Evolutionary conservation across 2,113 vertebrate genomes (phyloP).

Genomic region (Petaurus breviceps): DNA sequence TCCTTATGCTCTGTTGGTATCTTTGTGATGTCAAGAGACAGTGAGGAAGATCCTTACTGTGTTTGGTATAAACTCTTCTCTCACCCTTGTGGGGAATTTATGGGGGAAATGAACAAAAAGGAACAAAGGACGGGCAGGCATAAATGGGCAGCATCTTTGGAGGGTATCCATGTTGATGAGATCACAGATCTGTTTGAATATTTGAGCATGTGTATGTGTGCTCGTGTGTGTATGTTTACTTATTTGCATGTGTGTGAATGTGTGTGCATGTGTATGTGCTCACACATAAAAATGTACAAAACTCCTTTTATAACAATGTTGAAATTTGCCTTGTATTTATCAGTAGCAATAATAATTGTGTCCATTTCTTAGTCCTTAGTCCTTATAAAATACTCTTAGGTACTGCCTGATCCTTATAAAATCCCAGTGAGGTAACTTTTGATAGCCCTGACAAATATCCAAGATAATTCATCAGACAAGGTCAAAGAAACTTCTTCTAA

Average conservation of each 20-base stretch:
- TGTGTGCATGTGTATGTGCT: neutral
- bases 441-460: slow-evolving; percentile 21
- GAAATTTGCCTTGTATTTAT: slow-evolving; percentile 10
- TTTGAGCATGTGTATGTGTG: too few species aligned
- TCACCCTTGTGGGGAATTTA: neutral
- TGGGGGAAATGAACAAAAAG: neutral
- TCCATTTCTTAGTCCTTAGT: neutral
- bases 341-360: neutral
- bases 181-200: too few species aligned
- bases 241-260: neutral
- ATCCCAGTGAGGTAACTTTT: slow-evolving; percentile 11
- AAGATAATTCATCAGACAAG: slow-evolving; percentile 16
- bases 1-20: neutral
- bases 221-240: neutral
- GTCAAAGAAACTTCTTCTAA: slow-evolving; percentile 16
- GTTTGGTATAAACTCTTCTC: neutral
- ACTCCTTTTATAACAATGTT: slow-evolving; percentile 33
- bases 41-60: neutral
- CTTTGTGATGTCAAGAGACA: neutral
- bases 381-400: neutral
- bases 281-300: slow-evolving; percentile 7
- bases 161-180: neutral
- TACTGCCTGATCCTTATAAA: neutral
- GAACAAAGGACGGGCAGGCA: neutral
- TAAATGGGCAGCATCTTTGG: neutral